Conservation (phyloP, 2,888 invertebrate species). For the Phyto melanocephala region DNA sequence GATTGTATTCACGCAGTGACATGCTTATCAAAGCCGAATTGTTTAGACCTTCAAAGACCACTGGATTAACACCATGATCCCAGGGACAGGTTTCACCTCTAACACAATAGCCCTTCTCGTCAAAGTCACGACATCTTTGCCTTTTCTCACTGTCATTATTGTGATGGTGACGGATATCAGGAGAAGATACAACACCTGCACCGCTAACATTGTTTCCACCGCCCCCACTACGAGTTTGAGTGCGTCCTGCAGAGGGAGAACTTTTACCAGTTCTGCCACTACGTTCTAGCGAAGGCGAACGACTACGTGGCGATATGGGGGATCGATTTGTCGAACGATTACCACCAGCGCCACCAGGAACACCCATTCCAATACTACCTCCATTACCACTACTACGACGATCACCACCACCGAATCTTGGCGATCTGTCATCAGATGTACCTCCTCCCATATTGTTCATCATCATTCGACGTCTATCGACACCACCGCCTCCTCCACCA, state of each 20-base stretch:
- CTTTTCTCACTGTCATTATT: constrained; percentile 79
- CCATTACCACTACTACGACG: constrained; percentile 58
- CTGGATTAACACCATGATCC: constrained; percentile 98
- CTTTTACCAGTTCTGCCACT: constrained; percentile 57
- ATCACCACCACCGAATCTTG: constrained; percentile 67
- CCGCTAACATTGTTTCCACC: constrained; percentile 40
- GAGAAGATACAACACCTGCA: constrained; percentile 69
- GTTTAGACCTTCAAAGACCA: constrained; percentile 93
- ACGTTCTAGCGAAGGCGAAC: constrained; percentile 76
- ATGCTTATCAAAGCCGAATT: constrained; percentile 76
- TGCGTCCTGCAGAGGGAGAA: constrained; percentile 64
- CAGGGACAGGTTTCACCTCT: constrained; percentile 97
- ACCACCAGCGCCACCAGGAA: constrained; percentile 56
- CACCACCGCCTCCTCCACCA: constrained; percentile 69
- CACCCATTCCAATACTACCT: constrained; percentile 27
- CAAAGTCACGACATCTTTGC: constrained; percentile 92
- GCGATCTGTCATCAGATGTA: constrained; percentile 72
- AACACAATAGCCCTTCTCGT: constrained; percentile 97
- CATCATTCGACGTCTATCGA: constrained; percentile 67
- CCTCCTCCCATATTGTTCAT: constrained; percentile 58
- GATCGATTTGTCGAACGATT: constrained; percentile 63
- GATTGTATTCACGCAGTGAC: constrained; percentile 85
- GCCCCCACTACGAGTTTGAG: constrained; percentile 57
- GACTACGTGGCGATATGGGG: constrained; percentile 73
- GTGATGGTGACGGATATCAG: constrained; percentile 70